Evolutionary conservation across 2,113 vertebrate genomes (phyloP).

Genomic region (Oncorhynchus nerka): DNA sequence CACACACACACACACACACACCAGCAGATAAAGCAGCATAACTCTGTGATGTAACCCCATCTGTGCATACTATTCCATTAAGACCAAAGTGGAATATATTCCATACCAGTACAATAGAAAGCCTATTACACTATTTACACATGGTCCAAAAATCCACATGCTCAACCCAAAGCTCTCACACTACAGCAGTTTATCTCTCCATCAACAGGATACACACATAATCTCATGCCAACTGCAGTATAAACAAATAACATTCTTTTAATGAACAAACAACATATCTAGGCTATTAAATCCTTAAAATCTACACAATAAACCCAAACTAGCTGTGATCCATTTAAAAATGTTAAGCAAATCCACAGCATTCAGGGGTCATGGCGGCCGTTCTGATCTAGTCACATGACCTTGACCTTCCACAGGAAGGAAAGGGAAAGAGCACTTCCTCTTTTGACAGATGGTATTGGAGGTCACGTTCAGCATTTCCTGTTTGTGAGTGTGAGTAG

Average conservation of each 20-base stretch:
- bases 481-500: constrained; percentile 17
- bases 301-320: no score
- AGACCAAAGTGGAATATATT: not conserved
- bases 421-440: constrained; percentile 1
- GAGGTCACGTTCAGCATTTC: constrained; percentile 11
- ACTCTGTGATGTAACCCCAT: not conserved
- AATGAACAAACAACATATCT: no score
- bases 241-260: no score
- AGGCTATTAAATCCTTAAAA: no score
- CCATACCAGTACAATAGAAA: no score
- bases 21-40: not conserved
- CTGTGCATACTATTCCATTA: not conserved
- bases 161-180: not conserved
- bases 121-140: not conserved
- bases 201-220: not conserved
- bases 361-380: no score
- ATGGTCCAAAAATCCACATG: not conserved
- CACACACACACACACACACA: not conserved
- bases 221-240: not conserved
- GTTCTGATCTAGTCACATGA: constrained; percentile 3
- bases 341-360: no score
- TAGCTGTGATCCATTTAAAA: no score
- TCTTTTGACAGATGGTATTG: no score
- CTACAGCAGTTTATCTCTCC: no score
- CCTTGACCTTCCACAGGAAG: constrained; percentile 23